Evolutionary conservation across 1,140 invertebrate genomes (phyloP).

Genomic region (Protaetia brevitarsis): DNA sequence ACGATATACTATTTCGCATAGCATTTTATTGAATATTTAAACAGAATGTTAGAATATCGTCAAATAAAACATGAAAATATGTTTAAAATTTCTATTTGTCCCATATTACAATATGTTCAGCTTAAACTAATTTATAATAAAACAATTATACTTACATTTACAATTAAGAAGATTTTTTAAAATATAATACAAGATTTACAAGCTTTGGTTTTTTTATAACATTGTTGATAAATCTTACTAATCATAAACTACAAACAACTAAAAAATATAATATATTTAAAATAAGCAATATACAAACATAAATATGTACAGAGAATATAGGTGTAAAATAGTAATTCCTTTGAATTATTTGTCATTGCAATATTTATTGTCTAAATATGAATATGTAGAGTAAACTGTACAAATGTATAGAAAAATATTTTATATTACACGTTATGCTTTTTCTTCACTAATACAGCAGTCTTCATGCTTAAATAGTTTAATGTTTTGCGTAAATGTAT

Average conservation of each 20-base stretch:
- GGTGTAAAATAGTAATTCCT: background rate
- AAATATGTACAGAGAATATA: background rate
- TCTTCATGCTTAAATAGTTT: slow-evolving; percentile 9
- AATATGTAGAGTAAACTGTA: slow-evolving; percentile 7
- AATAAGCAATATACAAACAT: background rate
- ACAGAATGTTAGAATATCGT: background rate
- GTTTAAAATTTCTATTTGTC: slow-evolving; percentile 9
- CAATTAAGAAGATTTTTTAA: background rate
- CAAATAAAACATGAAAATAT: background rate
- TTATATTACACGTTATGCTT: slow-evolving; percentile 1
- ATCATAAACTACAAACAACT: background rate
- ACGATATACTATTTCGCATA: too few relatives aligned
- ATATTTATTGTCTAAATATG: slow-evolving; percentile 16
- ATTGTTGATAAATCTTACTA: background rate
- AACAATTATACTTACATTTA: slow-evolving; percentile 4
- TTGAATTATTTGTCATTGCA: slow-evolving; percentile 13
- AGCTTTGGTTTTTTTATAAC: slow-evolving; percentile 34
- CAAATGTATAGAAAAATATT: slow-evolving; percentile 16
- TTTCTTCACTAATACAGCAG: background rate
- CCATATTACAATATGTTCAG: slow-evolving; percentile 22
- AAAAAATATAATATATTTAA: background rate
- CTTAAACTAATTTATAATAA: background rate
- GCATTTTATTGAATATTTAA: too few relatives aligned
- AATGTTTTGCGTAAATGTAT: background rate
- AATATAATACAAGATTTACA: slow-evolving; percentile 38